Base-by-base conservation (phyloP, 2,113 vertebrate species). In the Thalassarche chlororhynchos region DNA sequence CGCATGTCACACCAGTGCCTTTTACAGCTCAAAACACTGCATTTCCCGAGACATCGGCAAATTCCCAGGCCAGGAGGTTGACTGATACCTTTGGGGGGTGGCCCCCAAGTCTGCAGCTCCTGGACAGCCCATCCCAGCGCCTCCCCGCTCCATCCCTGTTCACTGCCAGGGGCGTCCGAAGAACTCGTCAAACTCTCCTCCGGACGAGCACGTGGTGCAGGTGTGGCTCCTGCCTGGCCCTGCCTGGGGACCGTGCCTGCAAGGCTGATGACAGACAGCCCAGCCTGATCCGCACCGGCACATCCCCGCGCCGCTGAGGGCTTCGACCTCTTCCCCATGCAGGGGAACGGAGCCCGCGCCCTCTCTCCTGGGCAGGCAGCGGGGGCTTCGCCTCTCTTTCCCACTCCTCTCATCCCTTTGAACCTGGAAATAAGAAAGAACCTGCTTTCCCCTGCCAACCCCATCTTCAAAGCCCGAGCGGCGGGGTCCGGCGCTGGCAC, bases 401-500 rank as follows among this genome's bases (percentile, higher is more conserved):
- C 90, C 46, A 1, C 52, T 42, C 17, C 34, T 74, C 78, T 66
- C 62, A 17, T 97, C 82, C 66, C 94, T 97, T 96, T 94, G 87
- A 97, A 85, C 75, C 11, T 52, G 94, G 89, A 52, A 76, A 81
- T 38, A 51, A 94, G 87, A 94, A 84, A 85, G 68, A 20, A 81
- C 7, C 71, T 1, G 76, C 84, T 92, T 34, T 21, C 60, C 87
- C 71, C 85, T 76, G 91, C 75, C 94, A 40, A 80, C 61, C 92
- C 84, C 87, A 19, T 11, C 91, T 96, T 96, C 96, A 97, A 95
- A 98, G 97, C 91, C 79, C 16, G 20, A 38, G 52, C 46, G 51
- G 42, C 70, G 2, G 88, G 96, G 94, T 92, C 94, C 69, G 46
- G 82, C 11, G 38, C 89, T 58, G 90, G 82, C 91, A 98, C 98